These are phyloP conservation scores for Steinernema scapterisci DNA, from an alignment of 2,888 invertebrate genomes.

Conservation along the genomic window DNA sequence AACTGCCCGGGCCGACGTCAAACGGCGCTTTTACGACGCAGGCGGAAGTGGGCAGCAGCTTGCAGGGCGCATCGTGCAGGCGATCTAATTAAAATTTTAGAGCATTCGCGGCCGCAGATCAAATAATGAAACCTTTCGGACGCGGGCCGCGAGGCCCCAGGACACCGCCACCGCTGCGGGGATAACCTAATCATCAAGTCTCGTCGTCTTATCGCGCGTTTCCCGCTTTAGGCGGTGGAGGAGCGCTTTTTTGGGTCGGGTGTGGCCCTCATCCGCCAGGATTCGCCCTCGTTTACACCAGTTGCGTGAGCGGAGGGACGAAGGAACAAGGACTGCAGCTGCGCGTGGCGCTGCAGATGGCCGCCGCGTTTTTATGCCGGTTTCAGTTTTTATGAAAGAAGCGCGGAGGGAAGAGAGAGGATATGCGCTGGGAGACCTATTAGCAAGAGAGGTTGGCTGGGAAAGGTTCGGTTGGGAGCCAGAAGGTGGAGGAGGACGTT, in stretches of 20 bases:
- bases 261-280: not conserved
- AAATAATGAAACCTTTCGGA: conserved; percentile 17
- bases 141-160: not conserved
- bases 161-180: not conserved
- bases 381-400: no score
- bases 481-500: no score
- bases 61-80: conserved; percentile 17
- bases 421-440: no score
- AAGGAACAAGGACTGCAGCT: not conserved
- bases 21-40: not conserved
- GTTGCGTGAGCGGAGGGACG: not conserved
- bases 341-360: conserved; percentile 10
- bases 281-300: conserved; percentile 4
- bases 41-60: conserved; percentile 2
- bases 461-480: no score
- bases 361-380: not conserved
- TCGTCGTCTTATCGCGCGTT: not conserved
- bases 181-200: conserved; percentile 30
- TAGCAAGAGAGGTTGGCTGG: no score
- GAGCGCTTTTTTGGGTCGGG: conserved; percentile 3
- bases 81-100: conserved; percentile 32
- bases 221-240: conserved; percentile 20
- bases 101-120: conserved; percentile 18
- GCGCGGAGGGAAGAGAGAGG: no score
- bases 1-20: not conserved